A percentile compares a stretch with the other conserved stretches of the same genome.
Conservation (phyloP, 2,797 vertebrate genomes). For the Enteromius viviparus region DNA sequence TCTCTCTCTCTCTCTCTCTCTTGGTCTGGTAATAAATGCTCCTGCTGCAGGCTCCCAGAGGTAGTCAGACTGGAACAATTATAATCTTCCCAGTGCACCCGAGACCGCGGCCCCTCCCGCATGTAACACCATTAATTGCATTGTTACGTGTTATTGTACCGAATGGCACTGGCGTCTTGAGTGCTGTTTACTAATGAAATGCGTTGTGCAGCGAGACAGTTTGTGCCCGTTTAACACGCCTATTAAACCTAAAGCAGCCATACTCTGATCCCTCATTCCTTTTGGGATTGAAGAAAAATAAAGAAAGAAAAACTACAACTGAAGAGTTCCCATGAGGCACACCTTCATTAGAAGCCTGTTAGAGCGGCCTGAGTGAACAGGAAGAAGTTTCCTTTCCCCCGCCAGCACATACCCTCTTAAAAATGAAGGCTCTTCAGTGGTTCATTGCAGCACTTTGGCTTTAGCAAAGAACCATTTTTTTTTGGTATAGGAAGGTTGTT, state of each 20-base stretch:
- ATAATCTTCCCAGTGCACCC: constrained; percentile 69
- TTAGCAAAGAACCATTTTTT: neutral
- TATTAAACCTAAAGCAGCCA: constrained; percentile 46
- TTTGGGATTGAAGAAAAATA: constrained; percentile 25
- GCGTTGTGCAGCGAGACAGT: constrained; percentile 34
- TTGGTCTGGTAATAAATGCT: constrained; percentile 61
- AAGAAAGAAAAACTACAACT: constrained; percentile 37
- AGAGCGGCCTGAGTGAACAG: constrained; percentile 33
- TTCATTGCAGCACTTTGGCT: neutral
- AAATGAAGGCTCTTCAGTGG: neutral
- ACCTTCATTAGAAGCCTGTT: constrained; percentile 48
- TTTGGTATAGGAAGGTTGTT: neutral
- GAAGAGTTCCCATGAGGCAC: constrained; percentile 39
- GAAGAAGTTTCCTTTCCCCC: constrained; percentile 31
- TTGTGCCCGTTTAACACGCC: constrained; percentile 41
- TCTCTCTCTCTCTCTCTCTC: constrained; percentile 60
- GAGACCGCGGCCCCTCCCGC: constrained; percentile 64
- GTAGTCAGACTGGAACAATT: constrained; percentile 68
- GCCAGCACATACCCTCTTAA: neutral
- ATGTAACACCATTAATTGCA: constrained; percentile 62
- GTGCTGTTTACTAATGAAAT: constrained; percentile 59
- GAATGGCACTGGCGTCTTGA: constrained; percentile 41
- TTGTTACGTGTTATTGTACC: constrained; percentile 56
- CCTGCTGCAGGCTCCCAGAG: constrained; percentile 67
- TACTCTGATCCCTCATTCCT: constrained; percentile 28